Conservation (phyloP, 2,113 vertebrate species). For the Nothocercus julius region DNA sequence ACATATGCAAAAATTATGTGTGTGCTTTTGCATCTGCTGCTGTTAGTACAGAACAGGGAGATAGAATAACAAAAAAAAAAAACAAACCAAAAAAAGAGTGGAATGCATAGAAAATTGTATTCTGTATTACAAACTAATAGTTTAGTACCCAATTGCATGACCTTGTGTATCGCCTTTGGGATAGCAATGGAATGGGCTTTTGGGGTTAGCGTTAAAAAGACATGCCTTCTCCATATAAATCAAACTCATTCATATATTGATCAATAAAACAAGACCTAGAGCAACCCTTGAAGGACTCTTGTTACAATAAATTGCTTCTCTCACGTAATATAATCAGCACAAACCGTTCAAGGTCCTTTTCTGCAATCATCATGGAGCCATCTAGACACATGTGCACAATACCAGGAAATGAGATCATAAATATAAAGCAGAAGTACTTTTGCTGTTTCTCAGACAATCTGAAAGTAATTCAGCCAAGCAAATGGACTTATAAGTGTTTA, state of each 20-base stretch:
- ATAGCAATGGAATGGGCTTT: background rate
- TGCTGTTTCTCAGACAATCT: constrained; percentile 16
- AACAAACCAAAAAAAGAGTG: background rate
- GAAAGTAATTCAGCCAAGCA: constrained; percentile 24
- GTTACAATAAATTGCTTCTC: constrained; percentile 48
- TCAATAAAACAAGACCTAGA: constrained; percentile 52
- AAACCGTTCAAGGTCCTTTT: constrained; percentile 51
- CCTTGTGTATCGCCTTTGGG: background rate
- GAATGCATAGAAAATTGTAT: background rate
- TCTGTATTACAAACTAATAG: background rate
- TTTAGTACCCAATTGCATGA: background rate
- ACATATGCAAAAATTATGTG: background rate
- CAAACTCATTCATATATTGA: constrained; percentile 34
- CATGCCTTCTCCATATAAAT: constrained; percentile 20
- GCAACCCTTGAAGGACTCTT: constrained; percentile 44
- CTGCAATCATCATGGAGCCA: constrained; percentile 7
- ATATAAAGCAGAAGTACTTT: constrained; percentile 4
- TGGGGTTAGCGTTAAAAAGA: constrained; percentile 20
- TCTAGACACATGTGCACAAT: constrained; percentile 4
- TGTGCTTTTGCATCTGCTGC: background rate
- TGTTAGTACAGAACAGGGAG: background rate
- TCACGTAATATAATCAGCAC: constrained; percentile 45
- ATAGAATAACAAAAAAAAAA: background rate
- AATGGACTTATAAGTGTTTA: constrained; percentile 10
- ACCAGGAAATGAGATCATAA: constrained; percentile 20